phyloP scores from a whole-genome alignment of 2,888 invertebrate species.

The Heliconius erato region DNA sequence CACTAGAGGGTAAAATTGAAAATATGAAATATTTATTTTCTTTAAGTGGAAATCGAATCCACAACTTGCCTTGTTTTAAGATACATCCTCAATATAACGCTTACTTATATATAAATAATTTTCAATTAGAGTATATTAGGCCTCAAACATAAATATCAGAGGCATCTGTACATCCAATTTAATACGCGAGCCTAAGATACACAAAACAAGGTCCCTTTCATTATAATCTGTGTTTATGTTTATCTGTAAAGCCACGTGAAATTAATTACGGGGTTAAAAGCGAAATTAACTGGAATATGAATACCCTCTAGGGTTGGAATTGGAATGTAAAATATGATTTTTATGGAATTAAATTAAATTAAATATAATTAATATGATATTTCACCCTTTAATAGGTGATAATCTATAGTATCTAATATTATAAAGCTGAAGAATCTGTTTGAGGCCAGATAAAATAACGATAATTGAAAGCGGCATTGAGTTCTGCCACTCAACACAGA shows the following conservation, averaged over 20 bases:
- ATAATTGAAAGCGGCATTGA: too few relatives aligned
- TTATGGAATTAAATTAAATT: conserved; percentile 23
- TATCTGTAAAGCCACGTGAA: conserved; percentile 61
- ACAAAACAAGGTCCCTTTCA: conserved; percentile 58
- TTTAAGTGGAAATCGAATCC: too few relatives aligned
- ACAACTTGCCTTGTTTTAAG: too few relatives aligned
- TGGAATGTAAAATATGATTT: conserved; percentile 38
- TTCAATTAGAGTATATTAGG: conserved; percentile 18
- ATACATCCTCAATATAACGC: background rate
- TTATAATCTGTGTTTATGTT: conserved; percentile 64
- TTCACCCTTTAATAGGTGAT: background rate
- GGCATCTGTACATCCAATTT: conserved; percentile 53
- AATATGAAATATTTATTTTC: too few relatives aligned
- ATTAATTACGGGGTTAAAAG: conserved; percentile 62
- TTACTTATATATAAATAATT: background rate
- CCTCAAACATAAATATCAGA: conserved; percentile 46
- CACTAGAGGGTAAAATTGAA: too few relatives aligned
- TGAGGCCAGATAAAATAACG: background rate
- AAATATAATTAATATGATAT: background rate
- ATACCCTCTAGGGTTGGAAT: conserved; percentile 44
- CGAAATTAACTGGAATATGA: conserved; percentile 59
- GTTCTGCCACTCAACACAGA: too few relatives aligned
- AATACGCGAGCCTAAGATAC: conserved; percentile 55
- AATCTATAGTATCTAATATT: background rate
- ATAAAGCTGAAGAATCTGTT: background rate